Evolutionary conservation across 2,113 vertebrate species (phyloP).

Genomic region (Shinisaurus crocodilurus): DNA sequence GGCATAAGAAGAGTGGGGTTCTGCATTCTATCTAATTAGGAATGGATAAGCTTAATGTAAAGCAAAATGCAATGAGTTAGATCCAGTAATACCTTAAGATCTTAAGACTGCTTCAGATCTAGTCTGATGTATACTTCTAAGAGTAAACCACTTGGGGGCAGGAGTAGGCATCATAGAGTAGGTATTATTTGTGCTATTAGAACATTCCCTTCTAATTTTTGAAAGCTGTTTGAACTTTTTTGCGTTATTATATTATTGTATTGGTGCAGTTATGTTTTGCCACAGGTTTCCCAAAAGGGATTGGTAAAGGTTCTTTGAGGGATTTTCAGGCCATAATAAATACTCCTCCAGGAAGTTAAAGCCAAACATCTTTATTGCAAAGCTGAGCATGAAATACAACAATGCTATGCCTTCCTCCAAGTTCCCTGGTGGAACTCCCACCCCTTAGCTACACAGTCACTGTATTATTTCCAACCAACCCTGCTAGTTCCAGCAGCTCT

Average conservation of each 20-base stretch:
- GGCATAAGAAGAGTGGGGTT: background rate
- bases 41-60: background rate
- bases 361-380: no score
- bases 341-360: no score
- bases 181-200: background rate
- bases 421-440: no score
- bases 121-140: background rate
- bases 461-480: no score
- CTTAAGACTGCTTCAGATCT: background rate
- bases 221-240: background rate
- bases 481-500: no score
- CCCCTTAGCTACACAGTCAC: no score
- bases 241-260: background rate
- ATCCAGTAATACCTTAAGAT: background rate
- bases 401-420: no score
- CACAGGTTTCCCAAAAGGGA: no score
- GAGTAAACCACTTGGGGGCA: background rate
- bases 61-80: background rate
- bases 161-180: background rate
- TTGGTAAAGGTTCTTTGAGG: no score
- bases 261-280: no score
- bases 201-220: background rate
- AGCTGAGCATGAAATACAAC: no score
- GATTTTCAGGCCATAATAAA: no score
- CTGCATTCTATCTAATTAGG: background rate